Evolutionary conservation across 2,797 vertebrate species (phyloP).

Genomic region (Galaxias olidus): DNA sequence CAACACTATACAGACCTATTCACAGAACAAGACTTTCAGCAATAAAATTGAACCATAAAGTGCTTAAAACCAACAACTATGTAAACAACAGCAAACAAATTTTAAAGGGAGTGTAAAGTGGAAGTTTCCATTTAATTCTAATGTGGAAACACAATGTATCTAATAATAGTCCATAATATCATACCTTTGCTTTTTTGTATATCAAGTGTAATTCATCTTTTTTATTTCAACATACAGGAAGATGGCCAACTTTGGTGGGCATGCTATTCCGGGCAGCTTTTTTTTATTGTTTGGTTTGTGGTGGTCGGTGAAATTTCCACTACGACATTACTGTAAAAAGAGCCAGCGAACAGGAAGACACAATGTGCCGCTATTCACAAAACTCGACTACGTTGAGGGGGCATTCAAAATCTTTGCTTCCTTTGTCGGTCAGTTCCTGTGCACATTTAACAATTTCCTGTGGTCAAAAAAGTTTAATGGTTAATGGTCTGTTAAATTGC

Average conservation of each 20-base stretch:
- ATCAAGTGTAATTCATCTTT: neutral
- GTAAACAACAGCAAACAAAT: no score
- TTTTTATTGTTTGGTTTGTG: slow-evolving; percentile 90
- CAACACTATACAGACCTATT: no score
- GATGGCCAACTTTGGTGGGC: slow-evolving; percentile 97
- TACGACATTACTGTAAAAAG: slow-evolving; percentile 74
- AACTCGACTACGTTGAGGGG: slow-evolving; percentile 83
- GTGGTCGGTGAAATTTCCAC: slow-evolving; percentile 82
- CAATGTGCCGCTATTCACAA: slow-evolving; percentile 50
- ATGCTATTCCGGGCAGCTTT: slow-evolving; percentile 91
- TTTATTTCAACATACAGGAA: slow-evolving; percentile 36
- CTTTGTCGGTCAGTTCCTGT: slow-evolving; percentile 77
- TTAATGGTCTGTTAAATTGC: neutral
- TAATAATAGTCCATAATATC: no score
- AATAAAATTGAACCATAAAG: no score
- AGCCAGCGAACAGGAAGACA: slow-evolving; percentile 47
- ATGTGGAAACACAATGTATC: no score
- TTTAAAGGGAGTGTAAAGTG: no score
- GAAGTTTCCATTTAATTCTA: no score
- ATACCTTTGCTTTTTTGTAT: no score
- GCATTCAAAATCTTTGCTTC: slow-evolving; percentile 74
- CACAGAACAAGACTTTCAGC: no score
- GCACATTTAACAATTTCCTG: neutral
- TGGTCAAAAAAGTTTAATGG: neutral
- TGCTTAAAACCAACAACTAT: no score